Percentiles rank a stretch among this genome's conserved stretches.
These are phyloP conservation scores for Drosophila ogumai DNA, from an alignment of 1,140 invertebrate species.

Conservation along the genomic window DNA sequence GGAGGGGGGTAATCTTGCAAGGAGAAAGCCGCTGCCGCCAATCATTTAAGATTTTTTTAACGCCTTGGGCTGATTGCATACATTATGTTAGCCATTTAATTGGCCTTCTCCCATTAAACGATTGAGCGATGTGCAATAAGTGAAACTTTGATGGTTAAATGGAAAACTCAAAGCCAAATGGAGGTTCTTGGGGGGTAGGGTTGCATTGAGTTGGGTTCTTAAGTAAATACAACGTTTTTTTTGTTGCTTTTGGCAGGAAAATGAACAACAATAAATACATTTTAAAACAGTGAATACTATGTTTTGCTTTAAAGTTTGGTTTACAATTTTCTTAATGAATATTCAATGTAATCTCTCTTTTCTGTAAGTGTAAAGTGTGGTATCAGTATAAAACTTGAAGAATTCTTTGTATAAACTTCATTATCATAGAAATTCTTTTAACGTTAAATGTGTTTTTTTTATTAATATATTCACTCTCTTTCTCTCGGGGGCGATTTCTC, in stretches of 20 bases:
- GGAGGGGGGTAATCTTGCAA: background rate
- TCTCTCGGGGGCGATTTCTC: constrained; percentile 21
- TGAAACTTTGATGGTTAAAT: background rate
- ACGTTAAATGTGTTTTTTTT: background rate
- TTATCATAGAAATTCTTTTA: background rate
- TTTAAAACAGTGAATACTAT: no score
- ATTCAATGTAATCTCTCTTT: background rate
- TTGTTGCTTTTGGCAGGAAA: no score
- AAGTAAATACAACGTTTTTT: no score
- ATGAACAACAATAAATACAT: no score
- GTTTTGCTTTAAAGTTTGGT: no score
- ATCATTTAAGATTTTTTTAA: constrained; percentile 38
- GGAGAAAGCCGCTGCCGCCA: constrained; percentile 36
- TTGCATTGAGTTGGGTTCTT: background rate
- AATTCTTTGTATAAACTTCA: background rate
- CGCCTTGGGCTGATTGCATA: constrained; percentile 49
- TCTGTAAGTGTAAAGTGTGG: no score
- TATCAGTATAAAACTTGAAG: background rate
- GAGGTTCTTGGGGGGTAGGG: background rate
- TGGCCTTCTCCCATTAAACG: constrained; percentile 29
- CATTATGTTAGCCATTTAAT: constrained; percentile 32
- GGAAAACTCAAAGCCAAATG: background rate
- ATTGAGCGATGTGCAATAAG: constrained; percentile 27
- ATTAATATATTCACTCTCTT: constrained; percentile 18
- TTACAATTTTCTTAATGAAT: no score